phyloP scores from a whole-genome alignment of 2,113 vertebrate species.

The Camelus dromedarius region DNA sequence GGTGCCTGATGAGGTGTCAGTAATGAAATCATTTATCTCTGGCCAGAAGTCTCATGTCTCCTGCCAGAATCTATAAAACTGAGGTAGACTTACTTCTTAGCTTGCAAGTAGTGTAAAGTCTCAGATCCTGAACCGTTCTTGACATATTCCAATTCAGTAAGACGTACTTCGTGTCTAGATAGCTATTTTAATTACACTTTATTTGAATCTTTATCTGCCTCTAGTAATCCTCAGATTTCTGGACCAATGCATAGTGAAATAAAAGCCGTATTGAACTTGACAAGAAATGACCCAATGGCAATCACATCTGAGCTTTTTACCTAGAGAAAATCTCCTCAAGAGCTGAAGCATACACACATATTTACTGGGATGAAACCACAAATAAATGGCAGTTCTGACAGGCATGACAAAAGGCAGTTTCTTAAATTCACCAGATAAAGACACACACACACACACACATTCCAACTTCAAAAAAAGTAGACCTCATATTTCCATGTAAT shows the following conservation, averaged over 20 bases:
- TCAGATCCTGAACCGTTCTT: not conserved
- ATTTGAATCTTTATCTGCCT: not conserved
- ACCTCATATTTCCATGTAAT: not conserved
- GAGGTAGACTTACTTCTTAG: not conserved
- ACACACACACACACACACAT: not conserved
- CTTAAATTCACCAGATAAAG: not conserved
- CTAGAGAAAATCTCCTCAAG: not conserved
- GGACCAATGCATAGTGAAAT: not conserved
- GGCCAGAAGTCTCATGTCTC: not conserved
- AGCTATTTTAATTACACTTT: not conserved
- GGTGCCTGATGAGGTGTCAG: not conserved
- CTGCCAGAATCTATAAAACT: not conserved
- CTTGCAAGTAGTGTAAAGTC: not conserved
- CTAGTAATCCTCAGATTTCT: conserved; percentile 2
- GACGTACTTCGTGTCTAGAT: not conserved
- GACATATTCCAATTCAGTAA: not conserved
- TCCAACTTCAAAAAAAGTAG: not conserved
- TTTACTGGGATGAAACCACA: not conserved
- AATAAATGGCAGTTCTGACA: not conserved
- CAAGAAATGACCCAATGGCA: not conserved
- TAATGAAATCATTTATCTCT: not conserved
- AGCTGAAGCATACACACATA: not conserved
- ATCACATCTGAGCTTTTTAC: not conserved
- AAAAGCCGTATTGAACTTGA: conserved; percentile 5
- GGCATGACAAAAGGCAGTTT: not conserved